A percentile compares a stretch with the other conserved stretches of the same genome.
Conservation (phyloP, 2,888 invertebrate genomes). For the Rhamnusium bicolor region DNA sequence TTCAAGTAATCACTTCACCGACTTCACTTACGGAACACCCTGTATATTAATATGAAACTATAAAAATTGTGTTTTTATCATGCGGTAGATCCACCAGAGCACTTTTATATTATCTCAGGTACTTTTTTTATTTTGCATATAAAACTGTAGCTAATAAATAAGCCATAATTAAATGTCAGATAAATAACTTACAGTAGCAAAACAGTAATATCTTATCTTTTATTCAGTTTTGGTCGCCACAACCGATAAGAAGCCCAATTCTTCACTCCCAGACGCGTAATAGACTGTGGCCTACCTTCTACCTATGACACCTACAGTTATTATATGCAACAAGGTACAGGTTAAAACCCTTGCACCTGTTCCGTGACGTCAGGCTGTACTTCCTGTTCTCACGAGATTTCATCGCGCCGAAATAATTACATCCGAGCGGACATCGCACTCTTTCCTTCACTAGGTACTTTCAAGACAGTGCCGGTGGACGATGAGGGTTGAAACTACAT, state of each 20-base stretch:
- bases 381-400: slow-evolving; percentile 71
- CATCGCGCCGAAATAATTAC: slow-evolving; percentile 70
- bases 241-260: not conserved
- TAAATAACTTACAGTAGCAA: not conserved
- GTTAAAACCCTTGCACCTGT: slow-evolving; percentile 68
- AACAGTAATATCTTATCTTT: not conserved
- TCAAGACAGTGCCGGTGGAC: slow-evolving; percentile 30
- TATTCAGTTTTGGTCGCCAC: not conserved
- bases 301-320: slow-evolving; percentile 25
- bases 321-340: slow-evolving; percentile 51
- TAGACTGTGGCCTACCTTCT: not conserved
- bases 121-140: not conserved
- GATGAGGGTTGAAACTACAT: slow-evolving; percentile 1
- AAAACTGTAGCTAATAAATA: not conserved
- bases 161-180: not conserved
- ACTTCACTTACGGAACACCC: too few relatives aligned
- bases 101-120: too few relatives aligned
- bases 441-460: slow-evolving; percentile 45
- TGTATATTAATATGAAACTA: too few relatives aligned
- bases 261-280: not conserved
- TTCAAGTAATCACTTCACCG: too few relatives aligned
- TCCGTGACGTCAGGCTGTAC: slow-evolving; percentile 66
- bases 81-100: too few relatives aligned
- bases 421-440: slow-evolving; percentile 65
- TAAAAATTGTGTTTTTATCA: too few relatives aligned